A percentile compares a stretch with the other conserved stretches of the same genome.
Evolutionary conservation across 2,888 invertebrate species (phyloP).

Genomic region (Malacosoma neustria): DNA sequence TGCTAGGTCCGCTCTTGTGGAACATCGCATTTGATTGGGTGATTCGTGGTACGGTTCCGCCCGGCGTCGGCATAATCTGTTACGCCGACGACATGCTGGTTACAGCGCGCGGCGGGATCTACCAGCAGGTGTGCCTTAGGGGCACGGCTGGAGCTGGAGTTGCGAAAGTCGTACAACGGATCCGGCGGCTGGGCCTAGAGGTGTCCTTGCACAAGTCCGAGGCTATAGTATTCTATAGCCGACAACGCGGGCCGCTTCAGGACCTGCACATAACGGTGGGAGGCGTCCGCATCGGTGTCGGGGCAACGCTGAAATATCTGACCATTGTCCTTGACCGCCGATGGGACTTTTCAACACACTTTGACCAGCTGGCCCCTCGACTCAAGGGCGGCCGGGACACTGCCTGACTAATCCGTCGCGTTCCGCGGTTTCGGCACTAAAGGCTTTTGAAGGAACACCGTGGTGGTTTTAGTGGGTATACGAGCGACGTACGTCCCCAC

Average conservation of each 20-base stretch:
- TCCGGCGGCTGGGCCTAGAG: slow-evolving; percentile 4
- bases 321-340: no score
- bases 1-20: slow-evolving; percentile 14
- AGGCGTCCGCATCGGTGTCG: neutral
- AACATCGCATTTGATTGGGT: slow-evolving; percentile 14
- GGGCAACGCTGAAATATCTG: neutral
- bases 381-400: no score
- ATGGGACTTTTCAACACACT: no score
- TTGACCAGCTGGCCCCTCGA: no score
- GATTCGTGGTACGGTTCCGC: slow-evolving; percentile 4
- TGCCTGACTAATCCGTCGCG: no score
- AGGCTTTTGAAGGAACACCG: no score
- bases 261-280: neutral
- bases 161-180: slow-evolving; percentile 5
- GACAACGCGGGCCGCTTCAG: neutral
- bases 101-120: slow-evolving; percentile 1
- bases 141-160: slow-evolving; percentile 10
- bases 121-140: slow-evolving; percentile 1
- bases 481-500: no score
- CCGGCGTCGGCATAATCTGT: slow-evolving; percentile 5
- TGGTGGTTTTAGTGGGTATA: no score
- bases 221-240: slow-evolving; percentile 6
- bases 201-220: slow-evolving; percentile 7
- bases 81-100: slow-evolving; percentile 17
- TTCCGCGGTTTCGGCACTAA: no score